Conservation (phyloP, 2,113 vertebrate species). For the Phalacrocorax brasilianus region DNA sequence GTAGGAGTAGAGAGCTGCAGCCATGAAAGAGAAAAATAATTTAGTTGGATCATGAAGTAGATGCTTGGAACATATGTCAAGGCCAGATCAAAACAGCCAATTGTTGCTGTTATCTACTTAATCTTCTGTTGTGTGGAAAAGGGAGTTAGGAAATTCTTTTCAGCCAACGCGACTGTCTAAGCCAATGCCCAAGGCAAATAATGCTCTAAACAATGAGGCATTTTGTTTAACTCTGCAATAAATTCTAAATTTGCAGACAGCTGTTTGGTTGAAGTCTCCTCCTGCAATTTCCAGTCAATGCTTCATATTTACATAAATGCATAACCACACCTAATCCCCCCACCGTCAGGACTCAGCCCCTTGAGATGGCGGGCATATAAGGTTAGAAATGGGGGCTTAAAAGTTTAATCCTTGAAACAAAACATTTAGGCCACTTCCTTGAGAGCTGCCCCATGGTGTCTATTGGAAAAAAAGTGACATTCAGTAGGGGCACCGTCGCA, state of each 20-base stretch:
- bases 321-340: not conserved
- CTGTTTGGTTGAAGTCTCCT: not conserved
- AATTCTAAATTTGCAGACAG: slow-evolving; percentile 11
- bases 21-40: not conserved
- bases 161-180: slow-evolving; percentile 21
- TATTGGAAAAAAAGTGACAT: not conserved
- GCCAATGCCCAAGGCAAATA: slow-evolving; percentile 58
- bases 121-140: slow-evolving; percentile 43
- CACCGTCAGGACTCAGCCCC: not conserved
- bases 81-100: slow-evolving; percentile 37
- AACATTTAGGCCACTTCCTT: not conserved
- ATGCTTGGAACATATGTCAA: slow-evolving; percentile 25
- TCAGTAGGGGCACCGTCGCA: not conserved
- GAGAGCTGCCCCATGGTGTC: not conserved
- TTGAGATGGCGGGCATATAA: not conserved
- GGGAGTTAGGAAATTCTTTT: slow-evolving; percentile 53
- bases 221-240: slow-evolving; percentile 45
- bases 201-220: slow-evolving; percentile 40
- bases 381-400: not conserved
- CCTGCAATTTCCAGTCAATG: not conserved
- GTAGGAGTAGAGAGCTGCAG: not conserved
- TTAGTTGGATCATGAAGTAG: not conserved
- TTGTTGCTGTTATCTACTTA: slow-evolving; percentile 56
- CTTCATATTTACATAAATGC: not conserved
- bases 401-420: not conserved